These are phyloP conservation scores for Tinamus guttatus DNA, from an alignment of 2,113 vertebrate species.

Conservation along the genomic window DNA sequence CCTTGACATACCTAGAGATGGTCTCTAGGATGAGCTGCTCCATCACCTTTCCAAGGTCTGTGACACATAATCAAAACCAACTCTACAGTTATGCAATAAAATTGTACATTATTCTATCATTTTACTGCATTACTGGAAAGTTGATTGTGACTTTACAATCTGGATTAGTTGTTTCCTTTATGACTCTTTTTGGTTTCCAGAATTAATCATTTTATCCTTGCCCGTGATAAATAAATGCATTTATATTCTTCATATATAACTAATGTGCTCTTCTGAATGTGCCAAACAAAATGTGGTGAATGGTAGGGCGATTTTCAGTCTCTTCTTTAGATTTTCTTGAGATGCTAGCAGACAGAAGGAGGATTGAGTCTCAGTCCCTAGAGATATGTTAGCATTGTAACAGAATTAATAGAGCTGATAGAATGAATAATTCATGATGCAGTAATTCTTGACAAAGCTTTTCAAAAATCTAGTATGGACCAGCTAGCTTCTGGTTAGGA, in stretches of 20 bases:
- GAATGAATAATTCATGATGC: constrained; percentile 36
- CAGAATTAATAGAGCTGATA: constrained; percentile 57
- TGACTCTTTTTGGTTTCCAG: constrained; percentile 3
- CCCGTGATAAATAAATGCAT: constrained; percentile 47
- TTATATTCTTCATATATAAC: constrained; percentile 53
- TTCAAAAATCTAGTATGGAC: background rate
- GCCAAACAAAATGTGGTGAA: constrained; percentile 19
- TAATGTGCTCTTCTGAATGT: constrained; percentile 40
- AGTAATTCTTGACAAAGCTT: constrained; percentile 9
- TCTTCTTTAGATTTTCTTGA: constrained; percentile 52
- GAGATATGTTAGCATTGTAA: background rate
- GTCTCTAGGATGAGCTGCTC: no score
- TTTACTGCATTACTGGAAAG: background rate
- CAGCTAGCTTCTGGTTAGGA: background rate
- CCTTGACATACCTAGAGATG: no score
- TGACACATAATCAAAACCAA: background rate
- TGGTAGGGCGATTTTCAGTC: background rate
- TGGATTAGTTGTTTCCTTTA: background rate
- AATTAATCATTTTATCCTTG: constrained; percentile 41
- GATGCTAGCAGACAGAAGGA: constrained; percentile 29
- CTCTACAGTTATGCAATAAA: background rate
- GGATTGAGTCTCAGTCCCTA: constrained; percentile 19
- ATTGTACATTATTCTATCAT: background rate
- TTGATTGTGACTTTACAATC: constrained; percentile 17
- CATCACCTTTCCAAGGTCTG: background rate